Evolutionary conservation across 2,797 vertebrate genomes (phyloP).

Genomic region (Nyctalus aviator): DNA sequence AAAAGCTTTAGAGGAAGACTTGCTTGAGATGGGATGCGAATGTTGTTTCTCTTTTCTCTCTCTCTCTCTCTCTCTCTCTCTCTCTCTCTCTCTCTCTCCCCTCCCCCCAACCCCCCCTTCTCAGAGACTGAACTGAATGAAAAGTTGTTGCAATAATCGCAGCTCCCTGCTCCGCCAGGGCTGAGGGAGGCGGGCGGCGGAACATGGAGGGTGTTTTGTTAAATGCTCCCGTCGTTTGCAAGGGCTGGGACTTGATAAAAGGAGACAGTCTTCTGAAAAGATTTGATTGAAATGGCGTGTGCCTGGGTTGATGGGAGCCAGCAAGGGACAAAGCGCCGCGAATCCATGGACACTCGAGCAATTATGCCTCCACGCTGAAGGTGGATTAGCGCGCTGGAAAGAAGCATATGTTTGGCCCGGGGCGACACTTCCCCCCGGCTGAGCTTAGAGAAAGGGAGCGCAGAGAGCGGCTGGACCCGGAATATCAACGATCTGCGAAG

Average conservation of each 20-base stretch:
- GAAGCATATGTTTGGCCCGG: conserved; percentile 99
- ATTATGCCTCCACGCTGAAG: conserved; percentile 99
- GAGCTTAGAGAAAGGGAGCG: conserved; percentile 96
- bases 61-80: too few species aligned
- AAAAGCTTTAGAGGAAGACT: conserved; percentile 6
- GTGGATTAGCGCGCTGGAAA: conserved; percentile 99
- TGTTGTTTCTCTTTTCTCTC: neutral
- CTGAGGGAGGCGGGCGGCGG: conserved; percentile 82
- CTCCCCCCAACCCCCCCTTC: neutral
- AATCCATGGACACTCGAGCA: conserved; percentile 99
- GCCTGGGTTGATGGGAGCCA: conserved; percentile 98
- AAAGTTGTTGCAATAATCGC: conserved; percentile 73
- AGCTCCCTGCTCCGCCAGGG: conserved; percentile 53
- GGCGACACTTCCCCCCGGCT: conserved; percentile 98
- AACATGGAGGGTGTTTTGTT: conserved; percentile 89
- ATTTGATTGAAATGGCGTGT: conserved; percentile 99
- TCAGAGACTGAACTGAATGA: conserved; percentile 57
- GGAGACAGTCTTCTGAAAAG: conserved; percentile 93
- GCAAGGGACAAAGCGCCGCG: conserved; percentile 98
- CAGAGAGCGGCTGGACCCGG: conserved; percentile 91
- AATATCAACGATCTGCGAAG: conserved; percentile 93
- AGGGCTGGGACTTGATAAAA: conserved; percentile 94
- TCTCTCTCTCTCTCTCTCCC: too few species aligned
- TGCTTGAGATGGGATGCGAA: neutral
- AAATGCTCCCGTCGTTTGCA: conserved; percentile 90